Evolutionary conservation across 2,113 vertebrate species (phyloP).

Genomic region (Sceloporus tristichus): DNA sequence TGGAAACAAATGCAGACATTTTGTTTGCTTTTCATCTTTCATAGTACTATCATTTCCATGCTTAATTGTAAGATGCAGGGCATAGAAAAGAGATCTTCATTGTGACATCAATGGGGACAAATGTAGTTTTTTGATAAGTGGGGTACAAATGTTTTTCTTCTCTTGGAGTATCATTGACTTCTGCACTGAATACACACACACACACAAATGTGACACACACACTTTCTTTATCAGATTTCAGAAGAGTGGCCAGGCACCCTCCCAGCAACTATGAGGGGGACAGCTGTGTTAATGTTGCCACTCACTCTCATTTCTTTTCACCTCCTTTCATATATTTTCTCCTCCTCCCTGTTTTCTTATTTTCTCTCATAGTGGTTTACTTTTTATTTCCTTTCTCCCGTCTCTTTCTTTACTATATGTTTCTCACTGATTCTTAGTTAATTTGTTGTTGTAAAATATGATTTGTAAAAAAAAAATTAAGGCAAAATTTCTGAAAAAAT

Average conservation of each 20-base stretch:
- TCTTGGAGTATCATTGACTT: background rate
- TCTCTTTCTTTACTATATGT: background rate
- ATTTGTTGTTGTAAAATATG: background rate
- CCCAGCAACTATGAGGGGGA: background rate
- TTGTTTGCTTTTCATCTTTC: background rate
- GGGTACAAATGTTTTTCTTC: background rate
- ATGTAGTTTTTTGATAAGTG: background rate
- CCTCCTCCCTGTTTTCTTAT: background rate
- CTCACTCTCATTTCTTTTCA: background rate
- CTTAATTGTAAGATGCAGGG: background rate
- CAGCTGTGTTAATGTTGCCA: background rate
- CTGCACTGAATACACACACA: no score
- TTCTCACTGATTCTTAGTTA: background rate
- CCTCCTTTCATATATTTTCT: background rate
- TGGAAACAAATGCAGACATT: conserved; percentile 40
- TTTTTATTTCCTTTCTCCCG: background rate
- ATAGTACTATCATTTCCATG: background rate
- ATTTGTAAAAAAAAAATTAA: background rate
- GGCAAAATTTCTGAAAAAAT: no score
- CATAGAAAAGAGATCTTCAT: background rate
- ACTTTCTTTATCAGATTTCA: background rate
- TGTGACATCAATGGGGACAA: background rate
- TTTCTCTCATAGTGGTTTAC: background rate
- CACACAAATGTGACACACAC: no score
- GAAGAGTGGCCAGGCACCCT: background rate